Evolutionary conservation across 2,797 vertebrate genomes (phyloP), one percentile per base, ranked within the genome.

Genomic region (Molothrus ater): DNA sequence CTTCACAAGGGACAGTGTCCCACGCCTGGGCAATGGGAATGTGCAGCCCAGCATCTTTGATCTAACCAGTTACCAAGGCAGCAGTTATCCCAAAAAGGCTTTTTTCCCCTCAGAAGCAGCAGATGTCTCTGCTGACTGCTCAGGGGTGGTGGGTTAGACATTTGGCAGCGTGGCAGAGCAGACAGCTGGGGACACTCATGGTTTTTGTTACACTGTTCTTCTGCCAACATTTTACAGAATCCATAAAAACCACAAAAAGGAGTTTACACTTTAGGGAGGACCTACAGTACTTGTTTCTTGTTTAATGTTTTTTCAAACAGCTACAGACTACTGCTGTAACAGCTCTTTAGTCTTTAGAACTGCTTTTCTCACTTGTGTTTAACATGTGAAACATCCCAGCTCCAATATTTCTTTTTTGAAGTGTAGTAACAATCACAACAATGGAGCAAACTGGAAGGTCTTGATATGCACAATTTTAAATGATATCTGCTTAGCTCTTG

Each of bases 11-110:
- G 59, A 29, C 63, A 12, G n/a, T 16, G 21, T 61, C 56, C 48
- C 40, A 6, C 0, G 0, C 25, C 36, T 45, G 31, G 61, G 63
- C 38, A 53, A 1, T 2, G 0, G 21, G 9, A 59, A 43, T 3
- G 9, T 64, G 47, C 73, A 84, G 76, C 73, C 61, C 53, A 40
- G 45, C 16, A 19, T 2, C 90, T 83, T 28, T 3, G 1, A 7
- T 51, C 12, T 29, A 50, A 26, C 9, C 31, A 1, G 4, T 57
- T 43, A 51, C 45, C 61, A 56, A 86, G 29, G 34, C 2, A 1
- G 72, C 3, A 1, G 53, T 88, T 60, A 17, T n/a, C 48, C 61
- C 54, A 42, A 78, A 82, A 59, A 18, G 28, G 54, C 10, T 32
- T 72, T 38, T 51, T 32, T 31, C 28, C 13, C 42, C 31, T 36